Evolutionary conservation across 1,140 invertebrate species (phyloP).

Genomic region (Sycophila sp.): DNA sequence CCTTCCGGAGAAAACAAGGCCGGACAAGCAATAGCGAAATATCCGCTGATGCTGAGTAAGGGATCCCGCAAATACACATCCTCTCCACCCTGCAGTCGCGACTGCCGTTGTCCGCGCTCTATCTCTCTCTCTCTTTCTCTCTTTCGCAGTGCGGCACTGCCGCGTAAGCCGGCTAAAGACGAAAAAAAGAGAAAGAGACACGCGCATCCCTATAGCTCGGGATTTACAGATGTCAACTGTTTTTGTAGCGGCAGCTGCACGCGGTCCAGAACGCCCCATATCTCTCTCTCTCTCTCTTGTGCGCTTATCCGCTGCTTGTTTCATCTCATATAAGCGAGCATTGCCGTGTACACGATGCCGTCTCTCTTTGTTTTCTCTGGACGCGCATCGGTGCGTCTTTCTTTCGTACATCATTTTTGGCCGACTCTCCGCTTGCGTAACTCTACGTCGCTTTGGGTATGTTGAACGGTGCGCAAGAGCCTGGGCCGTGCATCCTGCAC

Average conservation of each 20-base stretch:
- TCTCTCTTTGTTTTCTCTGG: conserved; percentile 8
- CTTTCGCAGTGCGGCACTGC: neutral
- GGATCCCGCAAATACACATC: conserved; percentile 29
- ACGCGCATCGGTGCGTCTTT: neutral
- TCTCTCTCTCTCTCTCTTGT: neutral
- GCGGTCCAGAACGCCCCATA: conserved; percentile 29
- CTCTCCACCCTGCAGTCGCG: neutral
- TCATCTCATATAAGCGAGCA: conserved; percentile 22
- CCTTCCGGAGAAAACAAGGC: neutral
- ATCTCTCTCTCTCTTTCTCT: neutral
- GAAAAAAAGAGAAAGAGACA: conserved; percentile 35
- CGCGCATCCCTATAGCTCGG: conserved; percentile 37
- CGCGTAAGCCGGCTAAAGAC: conserved; percentile 17
- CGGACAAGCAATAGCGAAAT: conserved; percentile 16
- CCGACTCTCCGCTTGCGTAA: conserved; percentile 17
- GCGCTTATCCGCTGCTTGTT: no score
- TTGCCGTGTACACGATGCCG: conserved; percentile 19
- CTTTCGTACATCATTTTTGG: conserved; percentile 8
- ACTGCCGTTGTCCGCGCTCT: neutral
- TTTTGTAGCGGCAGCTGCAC: conserved; percentile 49
- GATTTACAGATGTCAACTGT: conserved; percentile 55
- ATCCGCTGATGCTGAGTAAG: conserved; percentile 32
- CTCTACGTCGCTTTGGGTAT: neutral
- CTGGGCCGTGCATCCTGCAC: neutral
- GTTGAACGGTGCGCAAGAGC: neutral